Evolutionary conservation across 2,888 invertebrate genomes (phyloP), one percentile per base, ranked within the genome.

Genomic region (Pammene aurita): DNA sequence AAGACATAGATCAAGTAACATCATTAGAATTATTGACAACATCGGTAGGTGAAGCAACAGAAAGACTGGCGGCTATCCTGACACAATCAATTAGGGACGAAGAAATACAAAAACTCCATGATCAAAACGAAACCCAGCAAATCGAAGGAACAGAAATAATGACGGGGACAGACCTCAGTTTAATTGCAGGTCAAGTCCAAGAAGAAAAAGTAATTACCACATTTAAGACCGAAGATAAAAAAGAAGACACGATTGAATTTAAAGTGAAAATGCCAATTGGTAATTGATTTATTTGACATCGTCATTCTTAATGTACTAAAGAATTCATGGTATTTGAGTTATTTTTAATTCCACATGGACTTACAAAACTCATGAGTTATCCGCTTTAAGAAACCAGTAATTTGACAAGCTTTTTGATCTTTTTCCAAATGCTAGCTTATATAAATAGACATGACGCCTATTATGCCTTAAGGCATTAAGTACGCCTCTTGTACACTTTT

Each of bases 231-330:
- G 16, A 52, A 38, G 13, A 41, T 34, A 5, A 41, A 10, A 38
- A 55, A 38, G 38, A 14, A 42, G 56, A 50, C 16, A 48, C n/a
- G 11, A 7, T 44, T 35, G 52, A 52, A 50, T 1, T 16, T 44
- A 16, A 65, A 58, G 46, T 69, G 65, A 65, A 64, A 54, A 64
- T 41, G 10, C 46, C 64, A 54, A 41, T 69, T 65, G 69, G 69
- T 69, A 69, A 65, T 48, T 34, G 10, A 35, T 60, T 48, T 55
- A n/a, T 6, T 41, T 62, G 41, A 13, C 41, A 62, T 18, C 62
- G n/a, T 41, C 18, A 50, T 18, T 18, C 26, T 62, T 62, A 62
- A 62, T 41, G 5, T 16, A 52, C 62, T 62, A 62, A 62, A 62
- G 16, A 62, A 52, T 11, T 52, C 26, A 55, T 10, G 14, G 26